Evolutionary conservation across 2,797 vertebrate species (phyloP).

Genomic region (Hephaestus fuliginosus): DNA sequence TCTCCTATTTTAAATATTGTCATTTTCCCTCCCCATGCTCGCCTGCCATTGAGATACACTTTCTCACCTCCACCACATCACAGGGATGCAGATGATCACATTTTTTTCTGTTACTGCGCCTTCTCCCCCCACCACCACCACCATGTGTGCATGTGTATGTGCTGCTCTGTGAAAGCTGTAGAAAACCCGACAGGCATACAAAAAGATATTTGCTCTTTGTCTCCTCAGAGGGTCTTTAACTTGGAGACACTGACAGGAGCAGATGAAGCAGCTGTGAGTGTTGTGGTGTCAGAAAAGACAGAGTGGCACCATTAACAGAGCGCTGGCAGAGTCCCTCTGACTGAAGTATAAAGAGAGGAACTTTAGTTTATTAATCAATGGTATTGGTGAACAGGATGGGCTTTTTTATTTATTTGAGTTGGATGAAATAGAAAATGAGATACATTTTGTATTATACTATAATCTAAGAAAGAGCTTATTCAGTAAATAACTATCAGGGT

Average conservation of each 20-base stretch:
- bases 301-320: constrained; percentile 63
- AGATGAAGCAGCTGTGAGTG: constrained; percentile 69
- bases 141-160: constrained; percentile 33
- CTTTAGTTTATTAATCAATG: constrained; percentile 29
- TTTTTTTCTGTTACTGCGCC: constrained; percentile 41
- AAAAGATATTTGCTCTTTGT: constrained; percentile 54
- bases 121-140: background rate
- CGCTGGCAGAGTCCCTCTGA: constrained; percentile 28
- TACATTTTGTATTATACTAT: background rate
- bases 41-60: constrained; percentile 62
- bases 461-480: background rate
- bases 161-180: constrained; percentile 40
- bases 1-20: constrained; percentile 79
- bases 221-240: constrained; percentile 72
- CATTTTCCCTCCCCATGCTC: constrained; percentile 56
- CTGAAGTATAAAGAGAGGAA: constrained; percentile 35
- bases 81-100: constrained; percentile 71
- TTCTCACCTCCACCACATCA: constrained; percentile 62
- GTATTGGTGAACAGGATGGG: constrained; percentile 7
- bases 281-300: constrained; percentile 64
- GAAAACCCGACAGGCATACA: constrained; percentile 66
- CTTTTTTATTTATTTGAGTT: constrained; percentile 5
- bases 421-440: constrained; percentile 17
- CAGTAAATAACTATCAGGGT: background rate
- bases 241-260: constrained; percentile 69